These are phyloP conservation scores for Macrosteles quadrilineatus DNA, from an alignment of 1,140 invertebrate species.

Conservation along the genomic window DNA sequence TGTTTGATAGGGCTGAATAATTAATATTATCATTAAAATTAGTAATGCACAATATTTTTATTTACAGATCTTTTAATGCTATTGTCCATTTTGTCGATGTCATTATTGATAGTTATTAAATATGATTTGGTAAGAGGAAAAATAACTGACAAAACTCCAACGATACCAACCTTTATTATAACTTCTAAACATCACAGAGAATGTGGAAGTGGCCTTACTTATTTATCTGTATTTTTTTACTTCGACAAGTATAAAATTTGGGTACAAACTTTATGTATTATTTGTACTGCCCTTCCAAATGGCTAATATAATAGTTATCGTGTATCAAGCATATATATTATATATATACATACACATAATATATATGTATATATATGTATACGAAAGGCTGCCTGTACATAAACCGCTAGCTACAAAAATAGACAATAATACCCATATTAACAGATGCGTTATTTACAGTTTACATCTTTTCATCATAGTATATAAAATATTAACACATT, in stretches of 20 bases:
- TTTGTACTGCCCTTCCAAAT: constrained; percentile 16
- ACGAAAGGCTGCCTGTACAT: neutral
- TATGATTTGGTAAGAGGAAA: too few relatives aligned
- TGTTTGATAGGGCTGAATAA: too few relatives aligned
- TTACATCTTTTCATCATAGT: neutral
- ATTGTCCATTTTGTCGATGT: too few relatives aligned
- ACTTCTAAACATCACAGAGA: neutral
- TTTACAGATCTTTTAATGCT: too few relatives aligned
- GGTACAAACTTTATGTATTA: constrained; percentile 11
- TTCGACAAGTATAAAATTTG: constrained; percentile 9
- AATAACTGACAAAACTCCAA: too few relatives aligned
- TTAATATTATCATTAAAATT: too few relatives aligned
- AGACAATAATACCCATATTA: constrained; percentile 10
- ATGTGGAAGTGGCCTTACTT: neutral
- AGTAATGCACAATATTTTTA: too few relatives aligned
- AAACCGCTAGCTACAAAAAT: constrained; percentile 11
- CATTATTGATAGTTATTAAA: too few relatives aligned
- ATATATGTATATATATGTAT: neutral
- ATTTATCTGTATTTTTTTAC: neutral
- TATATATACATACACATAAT: too few relatives aligned
- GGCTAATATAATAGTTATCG: constrained; percentile 3
- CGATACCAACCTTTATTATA: constrained; percentile 9
- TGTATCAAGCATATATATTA: constrained; percentile 2
- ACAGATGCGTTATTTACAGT: constrained; percentile 7
- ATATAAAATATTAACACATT: constrained; percentile 3